Percentiles rank a stretch among this genome's conserved stretches.
These are phyloP conservation scores for Tillus elongatus DNA, from an alignment of 2,888 invertebrate species.

Conservation along the genomic window DNA sequence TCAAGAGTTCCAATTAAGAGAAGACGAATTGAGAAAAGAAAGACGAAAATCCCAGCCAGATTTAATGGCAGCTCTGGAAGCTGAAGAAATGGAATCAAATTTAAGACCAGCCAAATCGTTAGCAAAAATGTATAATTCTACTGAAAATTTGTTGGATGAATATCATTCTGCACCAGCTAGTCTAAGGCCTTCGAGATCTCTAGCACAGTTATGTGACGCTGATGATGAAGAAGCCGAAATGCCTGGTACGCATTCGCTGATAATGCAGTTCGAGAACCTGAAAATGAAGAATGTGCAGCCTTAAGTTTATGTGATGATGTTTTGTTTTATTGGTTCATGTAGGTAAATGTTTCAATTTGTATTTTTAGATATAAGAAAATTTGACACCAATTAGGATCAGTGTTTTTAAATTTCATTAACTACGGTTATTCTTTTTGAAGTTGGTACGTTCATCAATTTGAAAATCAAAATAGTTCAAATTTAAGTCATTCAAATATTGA, in stretches of 20 bases:
- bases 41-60: conserved; percentile 56
- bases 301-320: too few relatives aligned
- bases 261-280: conserved; percentile 74
- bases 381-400: too few relatives aligned
- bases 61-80: conserved; percentile 52
- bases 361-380: too few relatives aligned
- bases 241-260: conserved; percentile 62
- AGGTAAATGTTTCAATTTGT: too few relatives aligned
- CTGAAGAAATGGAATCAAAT: conserved; percentile 37
- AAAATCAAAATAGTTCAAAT: too few relatives aligned
- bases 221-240: conserved; percentile 48
- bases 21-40: conserved; percentile 49
- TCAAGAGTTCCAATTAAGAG: conserved; percentile 66
- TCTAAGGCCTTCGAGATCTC: conserved; percentile 57
- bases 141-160: conserved; percentile 3
- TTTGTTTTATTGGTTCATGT: too few relatives aligned
- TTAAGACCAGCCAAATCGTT: conserved; percentile 24
- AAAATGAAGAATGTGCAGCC: too few relatives aligned
- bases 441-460: too few relatives aligned
- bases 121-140: conserved; percentile 32
- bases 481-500: too few relatives aligned
- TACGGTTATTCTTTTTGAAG: too few relatives aligned
- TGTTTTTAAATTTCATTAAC: too few relatives aligned
- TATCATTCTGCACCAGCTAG: background rate
- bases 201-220: conserved; percentile 60